Evolutionary conservation across 2,113 vertebrate species (phyloP).

Genomic region (Butorides virescens): DNA sequence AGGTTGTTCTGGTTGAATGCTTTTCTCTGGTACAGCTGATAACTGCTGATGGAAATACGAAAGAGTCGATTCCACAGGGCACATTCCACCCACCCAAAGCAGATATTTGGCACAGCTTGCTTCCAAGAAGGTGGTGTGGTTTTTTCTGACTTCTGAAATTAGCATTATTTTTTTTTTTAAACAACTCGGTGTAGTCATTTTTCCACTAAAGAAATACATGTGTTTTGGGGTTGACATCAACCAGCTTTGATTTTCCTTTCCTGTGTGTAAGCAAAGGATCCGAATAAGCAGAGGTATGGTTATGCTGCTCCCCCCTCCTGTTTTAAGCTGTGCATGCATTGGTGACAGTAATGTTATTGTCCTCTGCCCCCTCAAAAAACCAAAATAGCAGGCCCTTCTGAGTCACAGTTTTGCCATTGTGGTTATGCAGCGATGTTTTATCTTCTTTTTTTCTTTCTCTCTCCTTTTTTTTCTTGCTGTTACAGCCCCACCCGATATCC

Average conservation of each 20-base stretch:
- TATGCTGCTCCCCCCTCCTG: neutral
- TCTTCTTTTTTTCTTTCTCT: neutral
- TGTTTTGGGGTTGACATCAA: neutral
- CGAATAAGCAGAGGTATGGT: neutral
- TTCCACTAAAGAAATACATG: neutral
- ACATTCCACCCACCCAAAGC: neutral
- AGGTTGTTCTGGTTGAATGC: neutral
- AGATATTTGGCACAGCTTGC: slow-evolving; percentile 8
- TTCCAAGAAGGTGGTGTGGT: neutral
- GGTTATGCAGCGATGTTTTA: neutral
- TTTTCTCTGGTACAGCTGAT: neutral
- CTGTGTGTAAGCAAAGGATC: neutral
- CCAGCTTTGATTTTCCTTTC: neutral
- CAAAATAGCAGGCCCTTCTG: neutral
- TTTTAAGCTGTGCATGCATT: neutral
- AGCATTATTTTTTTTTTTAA: neutral
- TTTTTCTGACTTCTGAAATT: neutral
- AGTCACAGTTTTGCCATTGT: neutral
- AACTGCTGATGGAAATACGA: neutral
- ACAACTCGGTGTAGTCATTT: neutral
- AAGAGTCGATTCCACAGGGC: neutral
- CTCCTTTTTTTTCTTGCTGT: neutral
- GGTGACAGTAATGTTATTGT: neutral
- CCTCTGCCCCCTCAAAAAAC: neutral
- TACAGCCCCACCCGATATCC: neutral